Evolutionary conservation across 2,888 invertebrate species (phyloP), one percentile per base, ranked within the genome.

Genomic region (Ectemnius cavifrons): DNA sequence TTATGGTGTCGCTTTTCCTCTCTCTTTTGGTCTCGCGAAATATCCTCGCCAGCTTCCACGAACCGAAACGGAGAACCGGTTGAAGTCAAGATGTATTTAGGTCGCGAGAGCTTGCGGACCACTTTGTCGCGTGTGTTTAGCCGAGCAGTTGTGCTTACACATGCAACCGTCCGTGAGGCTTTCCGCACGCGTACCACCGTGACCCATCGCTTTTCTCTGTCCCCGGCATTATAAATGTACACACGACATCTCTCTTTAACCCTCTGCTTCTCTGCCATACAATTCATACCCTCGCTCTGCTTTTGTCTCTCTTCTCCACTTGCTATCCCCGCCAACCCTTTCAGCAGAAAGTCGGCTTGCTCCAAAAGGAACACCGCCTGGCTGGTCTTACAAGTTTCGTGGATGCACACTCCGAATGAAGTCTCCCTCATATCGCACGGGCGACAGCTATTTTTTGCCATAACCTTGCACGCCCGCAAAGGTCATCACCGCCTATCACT

Each of bases 81-180:
- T 45, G 20, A 46, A 75, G 60, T 37, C 60, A 11, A 46, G 59
- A 66, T 71, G 79, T 82, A 82, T 79, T 81, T 81, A 73, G 78
- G 74, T 81, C 79, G 78, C 63, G 73, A 71, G 71, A 60, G 64
- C 63, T 72, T 69, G 73, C 72, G 72, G 59, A 70, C 59, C 28
- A 69, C 57, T 59, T 67, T 56, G 69, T 67, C 72, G 37, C 37
- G 37, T 37, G 37, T 37, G 37, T 37, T 37, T 37, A 37, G 37
- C 37, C 28, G 62, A 46, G 73, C 71, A 76, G 63, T 73, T 74
- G 67, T 73, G 72, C 67, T 71, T 72, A 74, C 66, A 63, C 81
- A 73, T 66, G 63, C 58, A 52, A 49, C 52, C 57, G 49, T n/a
- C 18, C 61, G 57, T 46, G 60, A 23, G 27, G 63, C 67, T 73